phyloP scores from a whole-genome alignment of 2,113 vertebrate species.

The Todiramphus saurophagus region DNA sequence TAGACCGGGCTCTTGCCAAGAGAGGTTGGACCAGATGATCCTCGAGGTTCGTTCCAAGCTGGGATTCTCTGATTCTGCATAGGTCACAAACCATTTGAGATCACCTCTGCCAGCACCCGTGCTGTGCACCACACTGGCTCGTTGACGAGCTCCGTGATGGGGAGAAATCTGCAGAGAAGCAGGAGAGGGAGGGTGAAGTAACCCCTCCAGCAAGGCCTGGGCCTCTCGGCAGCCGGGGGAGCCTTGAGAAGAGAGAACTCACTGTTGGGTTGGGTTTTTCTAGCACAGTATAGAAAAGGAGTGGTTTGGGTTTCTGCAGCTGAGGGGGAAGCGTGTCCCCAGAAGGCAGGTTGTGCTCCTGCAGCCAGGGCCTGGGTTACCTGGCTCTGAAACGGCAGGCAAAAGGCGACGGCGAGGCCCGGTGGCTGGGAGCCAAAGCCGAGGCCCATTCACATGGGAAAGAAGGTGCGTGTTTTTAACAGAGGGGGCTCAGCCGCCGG shows the following conservation, averaged over 20 bases:
- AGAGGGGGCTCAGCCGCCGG: background rate
- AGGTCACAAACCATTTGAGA: background rate
- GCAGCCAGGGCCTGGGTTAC: background rate
- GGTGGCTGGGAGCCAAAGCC: background rate
- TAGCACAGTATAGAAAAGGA: background rate
- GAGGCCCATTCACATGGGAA: background rate
- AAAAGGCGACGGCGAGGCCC: background rate
- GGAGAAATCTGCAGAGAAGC: background rate
- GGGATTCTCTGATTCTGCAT: background rate
- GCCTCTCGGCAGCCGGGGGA: background rate
- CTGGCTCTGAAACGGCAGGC: background rate
- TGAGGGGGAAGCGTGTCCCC: background rate
- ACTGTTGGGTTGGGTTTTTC: background rate
- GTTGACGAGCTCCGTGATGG: accelerated
- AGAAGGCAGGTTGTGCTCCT: background rate
- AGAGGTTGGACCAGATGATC: background rate
- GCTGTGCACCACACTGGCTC: background rate
- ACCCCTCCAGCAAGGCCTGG: background rate
- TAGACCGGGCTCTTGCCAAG: background rate
- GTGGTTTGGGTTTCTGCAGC: background rate
- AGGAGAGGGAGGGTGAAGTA: background rate
- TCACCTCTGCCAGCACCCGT: background rate
- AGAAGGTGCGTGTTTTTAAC: background rate
- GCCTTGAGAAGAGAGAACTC: background rate
- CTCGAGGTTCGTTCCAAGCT: background rate